Percentiles rank a stretch among this genome's conserved stretches.
Conservation (phyloP, 2,113 vertebrate genomes). For the Morone chrysops region DNA sequence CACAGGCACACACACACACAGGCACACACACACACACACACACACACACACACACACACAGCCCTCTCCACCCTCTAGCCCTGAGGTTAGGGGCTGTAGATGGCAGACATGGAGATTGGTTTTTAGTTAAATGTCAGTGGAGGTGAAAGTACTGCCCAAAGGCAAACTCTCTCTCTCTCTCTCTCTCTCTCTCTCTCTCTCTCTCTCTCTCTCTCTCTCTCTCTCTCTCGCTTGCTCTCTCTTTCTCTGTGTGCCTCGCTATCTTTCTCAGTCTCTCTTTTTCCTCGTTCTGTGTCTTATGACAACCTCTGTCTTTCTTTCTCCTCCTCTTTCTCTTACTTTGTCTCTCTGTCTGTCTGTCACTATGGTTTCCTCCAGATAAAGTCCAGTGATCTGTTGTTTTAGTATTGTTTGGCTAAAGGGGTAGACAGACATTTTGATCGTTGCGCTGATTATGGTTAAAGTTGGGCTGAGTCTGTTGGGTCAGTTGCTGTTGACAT, state of each 20-base stretch:
- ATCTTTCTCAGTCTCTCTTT: background rate
- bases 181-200: conserved; percentile 36
- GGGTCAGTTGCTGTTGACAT: too few species aligned
- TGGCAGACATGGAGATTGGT: conserved; percentile 84
- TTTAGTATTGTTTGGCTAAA: background rate
- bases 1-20: conserved; percentile 32
- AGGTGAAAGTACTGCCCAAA: conserved; percentile 83
- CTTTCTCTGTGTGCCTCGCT: background rate
- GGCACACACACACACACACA: conserved; percentile 30
- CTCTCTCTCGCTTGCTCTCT: conserved; percentile 7
- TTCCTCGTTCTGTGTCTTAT: conserved; percentile 34
- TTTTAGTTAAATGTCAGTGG: conserved; percentile 89
- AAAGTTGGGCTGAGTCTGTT: background rate
- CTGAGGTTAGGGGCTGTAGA: conserved; percentile 75
- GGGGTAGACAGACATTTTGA: background rate
- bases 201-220: conserved; percentile 26
- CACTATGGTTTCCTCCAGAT: background rate
- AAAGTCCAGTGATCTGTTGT: background rate
- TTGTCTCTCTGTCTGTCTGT: conserved; percentile 23
- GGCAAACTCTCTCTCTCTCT: conserved; percentile 51
- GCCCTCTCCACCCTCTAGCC: conserved; percentile 55
- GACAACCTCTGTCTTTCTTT: conserved; percentile 47
- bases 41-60: conserved; percentile 27
- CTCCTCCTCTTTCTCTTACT: background rate
- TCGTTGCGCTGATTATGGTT: background rate